phyloP scores from a whole-genome alignment of 2,113 vertebrate species.

The Calyptommatus sinebrachiatus region DNA sequence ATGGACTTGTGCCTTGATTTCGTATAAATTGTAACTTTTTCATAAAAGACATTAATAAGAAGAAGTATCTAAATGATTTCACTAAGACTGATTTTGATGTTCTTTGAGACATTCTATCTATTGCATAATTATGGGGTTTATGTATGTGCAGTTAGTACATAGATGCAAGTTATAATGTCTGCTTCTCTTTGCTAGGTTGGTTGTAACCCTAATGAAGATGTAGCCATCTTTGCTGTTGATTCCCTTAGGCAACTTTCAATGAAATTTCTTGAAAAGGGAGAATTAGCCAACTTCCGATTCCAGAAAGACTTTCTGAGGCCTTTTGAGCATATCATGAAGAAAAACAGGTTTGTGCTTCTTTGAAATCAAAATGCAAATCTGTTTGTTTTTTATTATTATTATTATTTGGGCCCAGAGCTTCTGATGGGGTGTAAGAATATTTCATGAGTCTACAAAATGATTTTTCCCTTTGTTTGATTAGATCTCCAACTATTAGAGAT shows the following conservation, averaged over 20 bases:
- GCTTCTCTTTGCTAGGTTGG: conserved; percentile 80
- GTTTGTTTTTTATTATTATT: background rate
- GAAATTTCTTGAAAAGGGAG: conserved; percentile 98
- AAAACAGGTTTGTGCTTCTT: conserved; percentile 83
- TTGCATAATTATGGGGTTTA: background rate
- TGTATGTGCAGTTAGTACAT: background rate
- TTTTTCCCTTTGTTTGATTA: conserved; percentile 38
- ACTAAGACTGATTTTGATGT: background rate
- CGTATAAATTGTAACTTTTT: background rate
- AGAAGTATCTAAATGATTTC: background rate
- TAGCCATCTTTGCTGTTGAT: conserved; percentile 96
- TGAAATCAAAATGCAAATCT: background rate
- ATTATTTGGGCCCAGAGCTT: background rate
- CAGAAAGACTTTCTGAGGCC: conserved; percentile 97
- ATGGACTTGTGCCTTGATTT: background rate
- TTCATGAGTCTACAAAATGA: background rate
- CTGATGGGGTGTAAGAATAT: too few species aligned
- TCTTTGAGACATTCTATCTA: background rate
- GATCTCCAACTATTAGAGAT: conserved; percentile 94
- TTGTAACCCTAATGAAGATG: conserved; percentile 97
- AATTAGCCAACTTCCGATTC: conserved; percentile 97
- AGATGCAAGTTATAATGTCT: background rate
- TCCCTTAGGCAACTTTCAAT: conserved; percentile 95
- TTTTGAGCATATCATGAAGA: conserved; percentile 98
- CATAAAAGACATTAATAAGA: background rate